These are phyloP conservation scores for Drosophila sulfurigaster DNA, from an alignment of 1,140 invertebrate species.

Conservation along the genomic window DNA sequence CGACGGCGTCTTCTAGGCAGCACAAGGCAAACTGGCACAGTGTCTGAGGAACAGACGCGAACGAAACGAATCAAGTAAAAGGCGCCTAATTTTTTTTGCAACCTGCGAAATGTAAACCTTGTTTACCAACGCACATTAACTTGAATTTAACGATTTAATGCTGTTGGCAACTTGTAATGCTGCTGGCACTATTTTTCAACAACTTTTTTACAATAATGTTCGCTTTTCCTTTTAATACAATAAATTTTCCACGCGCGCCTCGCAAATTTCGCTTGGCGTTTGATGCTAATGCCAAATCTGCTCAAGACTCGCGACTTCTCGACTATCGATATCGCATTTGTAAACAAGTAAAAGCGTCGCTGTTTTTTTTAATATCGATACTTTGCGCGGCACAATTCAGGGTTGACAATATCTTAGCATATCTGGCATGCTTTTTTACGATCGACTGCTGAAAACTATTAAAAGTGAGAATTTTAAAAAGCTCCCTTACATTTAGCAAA, in stretches of 20 bases:
- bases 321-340: conserved; percentile 41
- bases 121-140: conserved; percentile 38
- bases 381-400: conserved; percentile 37
- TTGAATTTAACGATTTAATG: conserved; percentile 11
- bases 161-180: conserved; percentile 13
- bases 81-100: conserved; percentile 64
- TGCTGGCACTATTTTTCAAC: conserved; percentile 25
- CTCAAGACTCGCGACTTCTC: neutral
- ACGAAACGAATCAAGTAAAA: conserved; percentile 33
- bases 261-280: conserved; percentile 50
- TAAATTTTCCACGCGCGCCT: conserved; percentile 67
- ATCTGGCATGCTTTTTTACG: no score
- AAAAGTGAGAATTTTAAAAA: no score
- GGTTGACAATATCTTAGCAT: conserved; percentile 3
- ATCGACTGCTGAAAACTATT: no score
- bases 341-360: conserved; percentile 30
- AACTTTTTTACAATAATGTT: conserved; percentile 21
- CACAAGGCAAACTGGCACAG: conserved; percentile 24
- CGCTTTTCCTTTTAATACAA: conserved; percentile 27
- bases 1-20: conserved; percentile 7
- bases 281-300: conserved; percentile 51
- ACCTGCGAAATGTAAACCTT: conserved; percentile 29
- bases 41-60: conserved; percentile 37
- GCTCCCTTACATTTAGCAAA: no score
- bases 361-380: conserved; percentile 20